These are phyloP conservation scores for Dendronephthya gigantea DNA, from an alignment of 64 coral and sea anemone species.

Conservation along the genomic window DNA sequence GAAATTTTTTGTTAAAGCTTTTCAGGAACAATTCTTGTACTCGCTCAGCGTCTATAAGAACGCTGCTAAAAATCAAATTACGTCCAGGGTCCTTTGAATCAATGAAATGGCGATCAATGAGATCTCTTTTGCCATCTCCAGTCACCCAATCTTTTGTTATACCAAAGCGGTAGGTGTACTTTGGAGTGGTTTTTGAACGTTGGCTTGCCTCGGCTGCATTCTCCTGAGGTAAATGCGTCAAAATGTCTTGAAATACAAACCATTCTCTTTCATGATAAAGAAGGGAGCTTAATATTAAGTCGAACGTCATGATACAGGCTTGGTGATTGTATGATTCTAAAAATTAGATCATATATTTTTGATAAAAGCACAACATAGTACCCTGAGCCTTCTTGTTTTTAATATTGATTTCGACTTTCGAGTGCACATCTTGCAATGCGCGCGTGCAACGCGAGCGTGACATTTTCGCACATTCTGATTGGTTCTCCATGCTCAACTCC, in stretches of 20 bases:
- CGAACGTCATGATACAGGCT: background rate
- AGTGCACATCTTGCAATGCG: background rate
- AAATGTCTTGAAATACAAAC: background rate
- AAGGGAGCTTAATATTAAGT: background rate
- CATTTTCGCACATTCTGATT: background rate
- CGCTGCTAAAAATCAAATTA: background rate
- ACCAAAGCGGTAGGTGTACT: background rate
- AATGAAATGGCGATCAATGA: background rate
- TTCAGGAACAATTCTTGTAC: background rate
- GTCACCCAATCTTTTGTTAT: background rate
- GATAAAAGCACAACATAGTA: no score
- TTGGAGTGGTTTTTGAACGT: background rate
- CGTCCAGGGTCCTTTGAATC: background rate
- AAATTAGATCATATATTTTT: no score
- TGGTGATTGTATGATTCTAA: no score
- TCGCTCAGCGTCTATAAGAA: background rate
- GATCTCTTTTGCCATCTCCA: background rate
- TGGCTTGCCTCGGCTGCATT: background rate
- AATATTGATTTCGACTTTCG: background rate
- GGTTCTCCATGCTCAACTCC: background rate
- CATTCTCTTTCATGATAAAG: background rate
- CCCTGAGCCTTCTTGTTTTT: no score
- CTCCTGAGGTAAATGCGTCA: conserved; percentile 5
- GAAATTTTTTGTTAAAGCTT: background rate
- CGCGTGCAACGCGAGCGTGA: background rate